These are phyloP conservation scores for Malurus splendens DNA, from an alignment of 2,797 vertebrate species.

Conservation along the genomic window DNA sequence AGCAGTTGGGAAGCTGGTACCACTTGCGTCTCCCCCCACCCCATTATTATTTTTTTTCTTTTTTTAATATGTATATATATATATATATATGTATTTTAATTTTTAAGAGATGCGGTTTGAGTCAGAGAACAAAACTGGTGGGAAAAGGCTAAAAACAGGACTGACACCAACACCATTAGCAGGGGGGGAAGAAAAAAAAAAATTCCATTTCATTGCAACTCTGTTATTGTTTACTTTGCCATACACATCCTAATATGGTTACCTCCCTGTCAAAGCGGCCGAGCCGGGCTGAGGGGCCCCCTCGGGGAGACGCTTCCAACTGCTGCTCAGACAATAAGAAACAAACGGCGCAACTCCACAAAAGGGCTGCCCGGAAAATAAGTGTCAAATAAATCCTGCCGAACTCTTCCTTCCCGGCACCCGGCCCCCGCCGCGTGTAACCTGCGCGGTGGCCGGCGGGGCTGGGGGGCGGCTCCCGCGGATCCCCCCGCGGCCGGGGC, in stretches of 20 bases:
- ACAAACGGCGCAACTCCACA: constrained; percentile 87
- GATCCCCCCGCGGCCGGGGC: not conserved
- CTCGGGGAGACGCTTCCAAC: constrained; percentile 82
- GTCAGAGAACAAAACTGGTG: constrained; percentile 69
- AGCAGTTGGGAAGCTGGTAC: constrained; percentile 74
- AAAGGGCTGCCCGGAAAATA: constrained; percentile 77
- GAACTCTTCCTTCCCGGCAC: constrained; percentile 63
- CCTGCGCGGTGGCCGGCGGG: constrained; percentile 46
- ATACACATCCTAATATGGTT: constrained; percentile 96
- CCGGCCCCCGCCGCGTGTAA: constrained; percentile 54
- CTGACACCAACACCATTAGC: constrained; percentile 89
- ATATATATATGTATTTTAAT: not conserved
- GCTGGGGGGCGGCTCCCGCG: not conserved
- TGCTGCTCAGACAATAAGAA: constrained; percentile 91
- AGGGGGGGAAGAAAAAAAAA: constrained; percentile 20
- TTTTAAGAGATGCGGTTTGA: constrained; percentile 67
- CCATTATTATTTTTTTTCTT: not conserved
- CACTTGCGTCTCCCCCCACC: constrained; percentile 42
- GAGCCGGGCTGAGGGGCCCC: constrained; percentile 79
- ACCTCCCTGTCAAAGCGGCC: constrained; percentile 83
- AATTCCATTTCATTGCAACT: constrained; percentile 91
- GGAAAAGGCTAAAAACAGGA: constrained; percentile 77
- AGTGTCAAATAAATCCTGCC: constrained; percentile 75
- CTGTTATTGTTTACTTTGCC: constrained; percentile 98
- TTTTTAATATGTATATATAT: not conserved